Base-by-base conservation (phyloP, 2,888 invertebrate genomes). In the Chrysodeixis includens region DNA sequence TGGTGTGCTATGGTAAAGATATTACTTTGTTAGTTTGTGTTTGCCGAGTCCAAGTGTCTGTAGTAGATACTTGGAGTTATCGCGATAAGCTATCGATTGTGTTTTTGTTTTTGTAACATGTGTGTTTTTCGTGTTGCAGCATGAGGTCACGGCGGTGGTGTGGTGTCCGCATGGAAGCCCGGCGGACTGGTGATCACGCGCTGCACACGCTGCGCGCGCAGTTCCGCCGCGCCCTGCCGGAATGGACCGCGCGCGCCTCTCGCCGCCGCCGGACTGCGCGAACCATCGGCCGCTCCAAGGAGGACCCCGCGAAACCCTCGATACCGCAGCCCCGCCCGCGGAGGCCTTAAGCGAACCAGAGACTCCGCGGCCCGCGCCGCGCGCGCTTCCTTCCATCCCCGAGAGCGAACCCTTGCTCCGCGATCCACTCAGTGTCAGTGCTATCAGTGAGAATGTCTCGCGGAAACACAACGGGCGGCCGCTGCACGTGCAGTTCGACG, bases 401-500 rank as follows among this genome's bases (percentile, higher is more conserved):
- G 93, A 93, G 87, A 88, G 91, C 83, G 93, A 93, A 86, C 93
- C 93, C 63, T 83, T 94, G 83, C 89, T 93, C 69, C 84, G 77
- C 68, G 77, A 69, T 18, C 79, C 76, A 69, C 73, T 76, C 68
- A 68, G 78, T 69, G 78, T 68, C 69, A 70, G 72, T 67, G 77
- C 71, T 46, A 71, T 67, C 59, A 68, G 69, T 78, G 79, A 81
- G 40, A 70, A 78, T 70, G 77, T 69, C 60, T 68, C 88, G 78
- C 84, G 89, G 66, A 87, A 90, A 76, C 82, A 84, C 52, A 87
- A 90, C 69, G 93, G 93, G 46, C 92, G 94, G 30, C 90, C 85
- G 65, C 90, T 96, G 72, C 96, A 95, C 84, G 96, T 96, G 69
- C 95, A 96, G 89, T 96, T 96, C 86, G 95, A 96, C 80, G 95